These are phyloP conservation scores for Drosophila sordidapex DNA, from an alignment of 2,888 invertebrate species.

Conservation along the genomic window DNA sequence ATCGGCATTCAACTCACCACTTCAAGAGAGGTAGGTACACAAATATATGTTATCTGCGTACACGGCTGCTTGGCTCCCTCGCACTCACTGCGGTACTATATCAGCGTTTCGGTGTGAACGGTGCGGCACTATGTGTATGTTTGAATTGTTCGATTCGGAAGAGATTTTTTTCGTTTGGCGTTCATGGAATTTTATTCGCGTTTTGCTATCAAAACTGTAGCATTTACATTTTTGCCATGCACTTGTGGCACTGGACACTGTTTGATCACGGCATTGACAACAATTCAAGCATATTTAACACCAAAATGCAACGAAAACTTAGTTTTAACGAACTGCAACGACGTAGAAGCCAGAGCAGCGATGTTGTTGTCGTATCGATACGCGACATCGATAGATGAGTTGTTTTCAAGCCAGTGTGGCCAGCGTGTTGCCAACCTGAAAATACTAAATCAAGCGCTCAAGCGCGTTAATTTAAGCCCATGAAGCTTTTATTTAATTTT, in stretches of 20 bases:
- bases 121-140: constrained; percentile 70
- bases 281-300: constrained; percentile 46
- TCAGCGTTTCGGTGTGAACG: constrained; percentile 49
- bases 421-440: background rate
- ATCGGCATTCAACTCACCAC: constrained; percentile 78
- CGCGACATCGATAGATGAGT: constrained; percentile 31
- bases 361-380: constrained; percentile 58
- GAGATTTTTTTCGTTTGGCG: constrained; percentile 70
- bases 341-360: constrained; percentile 69
- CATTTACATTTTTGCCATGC: constrained; percentile 59
- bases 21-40: constrained; percentile 77
- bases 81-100: constrained; percentile 65
- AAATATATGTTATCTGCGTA: constrained; percentile 74
- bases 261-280: constrained; percentile 53
- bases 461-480: constrained; percentile 14
- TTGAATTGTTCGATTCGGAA: constrained; percentile 76
- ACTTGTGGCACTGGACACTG: constrained; percentile 58
- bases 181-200: constrained; percentile 56
- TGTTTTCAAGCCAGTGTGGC: constrained; percentile 7
- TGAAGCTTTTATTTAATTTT: background rate
- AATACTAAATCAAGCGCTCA: background rate
- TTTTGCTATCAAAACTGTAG: constrained; percentile 35
- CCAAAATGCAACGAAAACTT: constrained; percentile 57
- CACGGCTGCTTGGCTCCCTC: constrained; percentile 49
- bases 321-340: constrained; percentile 70